A percentile compares a stretch with the other conserved stretches of the same genome.
phyloP scores from a whole-genome alignment of 92 coral and sea anemone genomes.

The Bergia puertoricense region DNA sequence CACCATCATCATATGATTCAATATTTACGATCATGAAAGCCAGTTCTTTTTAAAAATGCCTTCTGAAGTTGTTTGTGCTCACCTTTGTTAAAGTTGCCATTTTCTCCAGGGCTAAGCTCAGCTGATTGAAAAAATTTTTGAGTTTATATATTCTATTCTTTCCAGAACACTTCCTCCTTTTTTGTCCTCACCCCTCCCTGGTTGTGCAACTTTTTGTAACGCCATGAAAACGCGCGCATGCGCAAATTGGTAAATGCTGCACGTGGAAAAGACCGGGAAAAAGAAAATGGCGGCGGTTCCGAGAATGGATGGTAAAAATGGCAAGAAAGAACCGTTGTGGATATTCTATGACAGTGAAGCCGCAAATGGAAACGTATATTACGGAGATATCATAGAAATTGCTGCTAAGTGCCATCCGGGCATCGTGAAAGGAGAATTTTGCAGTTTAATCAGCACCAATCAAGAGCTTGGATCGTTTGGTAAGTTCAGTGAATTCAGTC shows the following conservation, averaged over 20 bases:
- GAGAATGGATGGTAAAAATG: slow-evolving; percentile 38
- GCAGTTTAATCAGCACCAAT: slow-evolving; percentile 68
- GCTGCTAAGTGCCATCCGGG: slow-evolving; percentile 93
- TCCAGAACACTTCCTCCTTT: neutral
- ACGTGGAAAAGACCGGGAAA: slow-evolving; percentile 83
- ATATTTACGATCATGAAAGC: neutral
- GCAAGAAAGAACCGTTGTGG: slow-evolving; percentile 65
- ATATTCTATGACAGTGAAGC: slow-evolving; percentile 96
- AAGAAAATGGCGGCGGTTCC: slow-evolving; percentile 73
- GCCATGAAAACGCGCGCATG: slow-evolving; percentile 44
- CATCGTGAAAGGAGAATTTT: slow-evolving; percentile 73
- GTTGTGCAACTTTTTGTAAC: neutral
- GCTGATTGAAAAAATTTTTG: neutral
- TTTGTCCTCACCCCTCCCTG: slow-evolving; percentile 3
- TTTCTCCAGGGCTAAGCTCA: neutral
- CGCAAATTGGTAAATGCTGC: slow-evolving; percentile 39
- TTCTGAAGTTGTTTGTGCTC: neutral
- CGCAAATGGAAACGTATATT: slow-evolving; percentile 71
- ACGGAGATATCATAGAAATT: slow-evolving; percentile 92
- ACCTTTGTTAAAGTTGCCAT: slow-evolving; percentile 36
- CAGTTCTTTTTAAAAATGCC: neutral
- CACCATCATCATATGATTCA: neutral
- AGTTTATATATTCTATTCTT: neutral
- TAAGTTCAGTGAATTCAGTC: slow-evolving; percentile 45
- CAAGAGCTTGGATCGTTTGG: slow-evolving; percentile 85